Evolutionary conservation across 2,888 invertebrate species (phyloP), one percentile per base, ranked within the genome.

Genomic region (Brenthis hecate): DNA sequence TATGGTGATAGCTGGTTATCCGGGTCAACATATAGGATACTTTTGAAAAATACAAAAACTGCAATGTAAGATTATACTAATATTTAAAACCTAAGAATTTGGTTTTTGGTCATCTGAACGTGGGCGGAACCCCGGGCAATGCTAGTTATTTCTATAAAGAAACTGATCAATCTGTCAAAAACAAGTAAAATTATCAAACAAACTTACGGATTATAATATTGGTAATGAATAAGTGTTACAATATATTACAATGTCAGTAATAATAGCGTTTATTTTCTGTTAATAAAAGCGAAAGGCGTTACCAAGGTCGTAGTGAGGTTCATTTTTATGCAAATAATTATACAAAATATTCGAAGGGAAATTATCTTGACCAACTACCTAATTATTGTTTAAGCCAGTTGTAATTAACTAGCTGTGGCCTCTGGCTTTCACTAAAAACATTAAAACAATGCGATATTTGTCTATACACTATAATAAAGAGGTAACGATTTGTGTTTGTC

Each of bases 241-340:
- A 19, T 36, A 53, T 14, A 8, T 55, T 51, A 62, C 6, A 28
- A 62, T 53, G 43, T 50, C 58, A 61, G 54, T 61, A 62, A 56
- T 62, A 43, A 67, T 13, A 62, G 50, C 36, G 55, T 36, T 19
- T 66, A 51, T 62, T 50, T 56, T 28, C 28, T n/a, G 32, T 48
- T 62, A 62, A 50, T 55, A 43, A 67, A 43, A 67, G 43, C 51
- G 67, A 67, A 67, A 67, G 62, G 67, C 67, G 62, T 56, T 23
- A 32, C 53, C 62, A 62, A 67, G 67, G 67, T 51, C 56, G 32
- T n/a, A 51, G 36, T 43, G 36, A 43, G 56, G 62, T 62, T 55
- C 60, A 61, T 55, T 66, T 67, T 67, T 62, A 67, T 67, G 56
- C 43, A 67, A 67, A 67, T 62, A 61, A 13, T 61, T 48, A 61